Evolutionary conservation across 2,797 vertebrate species (phyloP), one percentile per base, ranked within the genome.

Genomic region (Agapornis canus): DNA sequence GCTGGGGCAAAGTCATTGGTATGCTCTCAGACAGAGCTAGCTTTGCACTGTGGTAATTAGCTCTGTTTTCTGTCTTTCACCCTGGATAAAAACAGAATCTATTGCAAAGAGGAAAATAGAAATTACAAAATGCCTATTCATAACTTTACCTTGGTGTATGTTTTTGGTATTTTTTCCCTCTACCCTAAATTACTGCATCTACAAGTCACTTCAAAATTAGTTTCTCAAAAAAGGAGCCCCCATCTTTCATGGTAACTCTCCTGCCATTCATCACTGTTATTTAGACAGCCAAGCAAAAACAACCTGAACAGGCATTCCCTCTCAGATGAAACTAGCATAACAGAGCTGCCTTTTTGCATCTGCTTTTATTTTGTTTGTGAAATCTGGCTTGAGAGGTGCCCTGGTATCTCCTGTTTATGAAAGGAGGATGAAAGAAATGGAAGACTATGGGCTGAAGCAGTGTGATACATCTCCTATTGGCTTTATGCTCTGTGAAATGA

Each of bases 71-170:
- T 84, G 7, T 68, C 43, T 39, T 68, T 78, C 45, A 52, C 14
- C 5, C 11, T 40, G 11, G 18, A 59, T 47, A 27, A 68, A 60
- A 78, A 85, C 60, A 22, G 64, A 39, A 60, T 42, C 32, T 37
- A 3, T 87, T 65, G 78, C 6, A 23, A 63, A 70, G 64, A 75
- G 52, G 52, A 89, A 91, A 91, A 94, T 56, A 25, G 54, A 91
- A 94, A 71, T 82, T 84, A 48, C 11, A 63, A 49, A 77, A 68
- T 87, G 26, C 11, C 17, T 72, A 19, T 72, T 90, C 16, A 15
- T 91, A 79, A 54, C 10, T 93, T 57, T 25, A 14, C 11, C 31
- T 37, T 54, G 6, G 0, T 18, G 11, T 39, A 32, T 56, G 22
- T 32, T 56, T 32, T 56, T 15, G 31, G 13, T 7, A 5, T 21